phyloP scores from a whole-genome alignment of 2,888 invertebrate species.

The Cantharis rufa region DNA sequence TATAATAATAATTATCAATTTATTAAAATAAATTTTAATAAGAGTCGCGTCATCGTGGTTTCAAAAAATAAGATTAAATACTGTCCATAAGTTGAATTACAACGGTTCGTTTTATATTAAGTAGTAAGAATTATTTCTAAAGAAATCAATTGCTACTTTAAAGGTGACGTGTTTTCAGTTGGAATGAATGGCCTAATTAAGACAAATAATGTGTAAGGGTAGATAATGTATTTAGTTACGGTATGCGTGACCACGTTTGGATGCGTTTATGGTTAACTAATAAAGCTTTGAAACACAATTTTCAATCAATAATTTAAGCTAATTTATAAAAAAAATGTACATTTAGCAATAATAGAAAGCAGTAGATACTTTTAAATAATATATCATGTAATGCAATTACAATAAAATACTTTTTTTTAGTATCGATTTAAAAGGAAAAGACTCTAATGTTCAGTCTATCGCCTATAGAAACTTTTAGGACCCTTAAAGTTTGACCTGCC shows the following conservation, averaged over 20 bases:
- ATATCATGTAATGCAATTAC: neutral
- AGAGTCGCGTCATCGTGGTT: neutral
- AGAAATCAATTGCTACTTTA: neutral
- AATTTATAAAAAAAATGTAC: conserved; percentile 4
- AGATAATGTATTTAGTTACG: conserved; percentile 26
- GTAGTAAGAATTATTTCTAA: neutral
- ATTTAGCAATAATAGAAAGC: neutral
- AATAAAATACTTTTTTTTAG: conserved; percentile 4
- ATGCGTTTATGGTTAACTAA: conserved; percentile 14
- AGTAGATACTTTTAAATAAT: neutral
- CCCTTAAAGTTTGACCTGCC: conserved; percentile 24
- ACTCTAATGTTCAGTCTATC: conserved; percentile 15
- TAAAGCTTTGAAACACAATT: conserved; percentile 4
- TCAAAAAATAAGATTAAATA: neutral
- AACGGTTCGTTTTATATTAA: neutral
- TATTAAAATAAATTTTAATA: too few species aligned
- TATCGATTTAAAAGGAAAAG: conserved; percentile 13
- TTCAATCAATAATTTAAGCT: conserved; percentile 22
- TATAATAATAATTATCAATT: too few species aligned
- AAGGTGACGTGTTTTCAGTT: neutral
- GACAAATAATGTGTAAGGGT: conserved; percentile 26
- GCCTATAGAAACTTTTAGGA: conserved; percentile 29
- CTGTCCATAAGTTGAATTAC: neutral
- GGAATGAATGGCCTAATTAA: conserved; percentile 41
- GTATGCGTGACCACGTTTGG: conserved; percentile 24